These are phyloP conservation scores for Mesocentrotus franciscanus DNA, from an alignment of 53 echinoderm and acorn worm species.

Conservation along the genomic window DNA sequence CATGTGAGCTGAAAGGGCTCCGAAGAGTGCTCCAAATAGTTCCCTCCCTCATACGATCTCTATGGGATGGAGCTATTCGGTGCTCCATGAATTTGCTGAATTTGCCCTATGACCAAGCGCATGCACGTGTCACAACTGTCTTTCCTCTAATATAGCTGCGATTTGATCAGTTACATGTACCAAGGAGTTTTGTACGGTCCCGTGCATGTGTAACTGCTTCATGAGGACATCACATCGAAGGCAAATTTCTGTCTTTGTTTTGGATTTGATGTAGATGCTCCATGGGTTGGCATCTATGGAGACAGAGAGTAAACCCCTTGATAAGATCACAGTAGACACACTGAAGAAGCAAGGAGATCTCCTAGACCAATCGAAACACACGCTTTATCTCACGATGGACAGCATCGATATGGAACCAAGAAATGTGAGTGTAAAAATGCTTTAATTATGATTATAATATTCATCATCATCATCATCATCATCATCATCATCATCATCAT, in stretches of 20 bases:
- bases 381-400: slow-evolving; percentile 89
- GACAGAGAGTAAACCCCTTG: slow-evolving; percentile 54
- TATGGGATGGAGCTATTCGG: too few species aligned
- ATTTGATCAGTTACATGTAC: too few species aligned
- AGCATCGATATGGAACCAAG: slow-evolving; percentile 79
- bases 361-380: slow-evolving; percentile 83
- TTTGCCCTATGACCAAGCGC: background rate
- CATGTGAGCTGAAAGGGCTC: too few species aligned
- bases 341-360: slow-evolving; percentile 80
- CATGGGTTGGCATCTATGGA: slow-evolving; percentile 79
- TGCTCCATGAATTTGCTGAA: background rate
- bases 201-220: background rate
- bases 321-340: slow-evolving; percentile 68
- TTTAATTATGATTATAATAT: background rate
- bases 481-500: background rate
- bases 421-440: slow-evolving; percentile 77
- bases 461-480: background rate
- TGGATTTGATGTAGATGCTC: slow-evolving; percentile 75
- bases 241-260: background rate
- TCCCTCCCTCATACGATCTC: too few species aligned
- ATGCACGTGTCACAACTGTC: too few species aligned
- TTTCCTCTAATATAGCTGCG: too few species aligned
- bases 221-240: background rate
- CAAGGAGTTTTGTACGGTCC: background rate
- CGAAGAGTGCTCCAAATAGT: too few species aligned